Evolutionary conservation across 2,113 vertebrate genomes (phyloP).

Genomic region (Perca flavescens): DNA sequence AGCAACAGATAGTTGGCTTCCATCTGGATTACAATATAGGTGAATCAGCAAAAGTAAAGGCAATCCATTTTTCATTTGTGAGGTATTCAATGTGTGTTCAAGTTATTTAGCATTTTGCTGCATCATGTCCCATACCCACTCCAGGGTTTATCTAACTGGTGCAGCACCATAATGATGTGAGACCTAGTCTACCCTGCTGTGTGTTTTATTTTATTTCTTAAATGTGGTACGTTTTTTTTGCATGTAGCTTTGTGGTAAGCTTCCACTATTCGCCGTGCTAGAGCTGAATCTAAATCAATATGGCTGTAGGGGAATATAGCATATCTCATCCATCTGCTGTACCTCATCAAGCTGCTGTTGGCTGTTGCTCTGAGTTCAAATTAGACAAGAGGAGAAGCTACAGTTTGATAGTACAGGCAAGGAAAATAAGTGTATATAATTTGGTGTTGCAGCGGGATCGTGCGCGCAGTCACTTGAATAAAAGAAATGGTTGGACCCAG

Average conservation of each 20-base stretch:
- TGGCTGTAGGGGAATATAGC: slow-evolving; percentile 56
- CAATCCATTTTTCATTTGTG: slow-evolving; percentile 61
- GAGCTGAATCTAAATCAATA: slow-evolving; percentile 73
- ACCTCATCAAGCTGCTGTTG: slow-evolving; percentile 68
- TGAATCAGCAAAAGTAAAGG: slow-evolving; percentile 46
- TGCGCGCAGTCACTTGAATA: slow-evolving; percentile 13
- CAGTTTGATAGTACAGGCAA: slow-evolving; percentile 36
- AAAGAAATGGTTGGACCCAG: not conserved
- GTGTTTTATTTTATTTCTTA: slow-evolving; percentile 33
- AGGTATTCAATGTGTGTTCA: slow-evolving; percentile 28
- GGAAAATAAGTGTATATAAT: slow-evolving; percentile 37
- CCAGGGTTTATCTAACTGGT: slow-evolving; percentile 14
- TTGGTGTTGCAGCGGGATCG: slow-evolving; percentile 14
- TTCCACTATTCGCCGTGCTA: slow-evolving; percentile 18
- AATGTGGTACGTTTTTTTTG: slow-evolving; percentile 13
- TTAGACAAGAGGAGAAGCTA: slow-evolving; percentile 55
- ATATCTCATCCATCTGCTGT: slow-evolving; percentile 70
- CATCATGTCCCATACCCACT: slow-evolving; percentile 30
- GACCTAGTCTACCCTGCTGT: not conserved
- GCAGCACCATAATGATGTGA: slow-evolving; percentile 12
- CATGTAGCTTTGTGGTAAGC: slow-evolving; percentile 12
- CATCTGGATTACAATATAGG: slow-evolving; percentile 15
- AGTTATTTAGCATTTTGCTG: slow-evolving; percentile 64
- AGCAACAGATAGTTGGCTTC: slow-evolving; percentile 10
- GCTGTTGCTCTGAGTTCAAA: slow-evolving; percentile 67